Evolutionary conservation across 2,888 invertebrate species (phyloP).

Genomic region (Apodemia hepburni): DNA sequence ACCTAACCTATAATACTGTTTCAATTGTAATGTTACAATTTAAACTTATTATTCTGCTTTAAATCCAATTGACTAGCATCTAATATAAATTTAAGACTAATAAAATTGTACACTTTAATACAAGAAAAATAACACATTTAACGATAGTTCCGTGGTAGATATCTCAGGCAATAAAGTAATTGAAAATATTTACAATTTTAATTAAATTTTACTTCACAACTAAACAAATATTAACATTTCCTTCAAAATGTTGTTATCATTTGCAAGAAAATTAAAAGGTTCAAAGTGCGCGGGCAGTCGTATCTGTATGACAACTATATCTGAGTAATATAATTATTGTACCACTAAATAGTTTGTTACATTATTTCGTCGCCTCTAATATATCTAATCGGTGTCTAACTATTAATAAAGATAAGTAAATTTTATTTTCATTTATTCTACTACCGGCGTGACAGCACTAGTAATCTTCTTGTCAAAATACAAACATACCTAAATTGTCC

Average conservation of each 20-base stretch:
- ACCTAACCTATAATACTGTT: slow-evolving; percentile 78
- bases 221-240: not conserved
- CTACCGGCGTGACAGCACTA: not conserved
- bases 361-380: no score
- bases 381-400: no score
- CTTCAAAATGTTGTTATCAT: no score
- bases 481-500: not conserved
- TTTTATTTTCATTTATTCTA: not conserved
- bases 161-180: not conserved
- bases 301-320: no score
- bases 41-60: slow-evolving; percentile 57
- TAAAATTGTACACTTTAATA: slow-evolving; percentile 28
- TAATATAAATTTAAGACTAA: slow-evolving; percentile 47
- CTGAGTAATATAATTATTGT: no score
- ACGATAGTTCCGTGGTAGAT: not conserved
- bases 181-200: not conserved
- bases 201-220: not conserved
- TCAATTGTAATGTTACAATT: slow-evolving; percentile 53
- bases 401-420: no score
- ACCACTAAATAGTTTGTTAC: no score
- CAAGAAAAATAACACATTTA: slow-evolving; percentile 21
- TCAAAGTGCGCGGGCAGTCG: no score
- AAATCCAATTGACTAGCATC: slow-evolving; percentile 76
- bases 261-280: no score
- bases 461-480: not conserved